Evolutionary conservation across 1,140 invertebrate species (phyloP), one percentile per base, ranked within the genome.

Genomic region (Solenopsis invicta): DNA sequence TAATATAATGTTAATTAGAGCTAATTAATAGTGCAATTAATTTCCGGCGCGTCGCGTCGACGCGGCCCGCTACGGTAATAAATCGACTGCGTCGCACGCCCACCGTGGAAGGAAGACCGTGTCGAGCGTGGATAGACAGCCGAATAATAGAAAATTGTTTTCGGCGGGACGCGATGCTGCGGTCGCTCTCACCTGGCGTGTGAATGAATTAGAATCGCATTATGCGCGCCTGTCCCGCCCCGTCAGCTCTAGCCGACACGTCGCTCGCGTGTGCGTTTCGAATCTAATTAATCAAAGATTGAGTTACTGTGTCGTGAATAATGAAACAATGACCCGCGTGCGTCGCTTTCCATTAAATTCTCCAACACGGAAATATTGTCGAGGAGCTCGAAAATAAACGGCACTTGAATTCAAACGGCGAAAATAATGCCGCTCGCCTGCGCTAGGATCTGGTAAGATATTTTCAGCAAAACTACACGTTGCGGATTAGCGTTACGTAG

Each of bases 131-230:
- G 69, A 84, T 75, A 59, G 69, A 84, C 69, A 84, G 54, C 80
- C 52, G 80, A 84, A 84, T 84, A 84, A 84, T 84, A 84, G 80
- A 84, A 84, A 84, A 84, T 84, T 84, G 69, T 84, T 84, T 62
- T 75, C 54, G 69, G 76, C 74, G 82, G 18, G 64, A 71, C 41
- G 13, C 37, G n/a, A n/a, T 54, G 41, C 37, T 29, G 54, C 72
- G 80, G 21, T 56, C 67, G 50, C 81, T 61, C 80, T 84, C 80
- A 84, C 72, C 80, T 84, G 69, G 29, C n/a, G 59, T 75, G 80
- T 62, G 69, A 84, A 84, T 84, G 80, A 84, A 84, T 84, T 84
- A 84, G 80, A 84, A 84, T 84, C 80, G 54, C 69, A 84, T 84
- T 75, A 84, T 61, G 52, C 69, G 69, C 41, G 54, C 24, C 37